A percentile compares a stretch with the other conserved stretches of the same genome.
phyloP scores from a whole-genome alignment of 2,888 invertebrate genomes.

The Lycophotia porphyrea region DNA sequence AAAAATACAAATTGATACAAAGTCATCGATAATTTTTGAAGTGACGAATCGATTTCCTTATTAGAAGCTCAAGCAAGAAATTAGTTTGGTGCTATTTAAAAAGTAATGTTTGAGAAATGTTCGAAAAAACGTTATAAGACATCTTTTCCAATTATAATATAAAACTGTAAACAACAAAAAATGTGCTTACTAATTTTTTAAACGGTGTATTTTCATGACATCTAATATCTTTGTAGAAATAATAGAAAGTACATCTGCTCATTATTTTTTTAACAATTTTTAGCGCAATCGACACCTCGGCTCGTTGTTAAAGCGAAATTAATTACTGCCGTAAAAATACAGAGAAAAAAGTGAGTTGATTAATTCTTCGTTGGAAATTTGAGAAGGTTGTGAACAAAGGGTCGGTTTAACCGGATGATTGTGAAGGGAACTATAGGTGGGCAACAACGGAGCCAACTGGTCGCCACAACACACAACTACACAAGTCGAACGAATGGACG shows the following conservation, averaged over 20 bases:
- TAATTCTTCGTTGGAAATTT: conserved; percentile 84
- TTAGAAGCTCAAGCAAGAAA: conserved; percentile 73
- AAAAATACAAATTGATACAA: conserved; percentile 63
- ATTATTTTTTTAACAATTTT: conserved; percentile 82
- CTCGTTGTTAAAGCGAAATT: conserved; percentile 83
- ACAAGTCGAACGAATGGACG: conserved; percentile 70
- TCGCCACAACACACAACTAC: conserved; percentile 15
- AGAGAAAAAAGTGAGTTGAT: conserved; percentile 81
- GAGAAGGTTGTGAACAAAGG: conserved; percentile 87
- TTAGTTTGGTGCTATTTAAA: conserved; percentile 59
- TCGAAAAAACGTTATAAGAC: conserved; percentile 3
- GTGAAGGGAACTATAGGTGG: conserved; percentile 63
- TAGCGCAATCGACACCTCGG: conserved; percentile 85
- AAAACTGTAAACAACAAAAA: conserved; percentile 26
- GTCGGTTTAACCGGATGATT: conserved; percentile 70
- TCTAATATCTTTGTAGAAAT: conserved; percentile 75
- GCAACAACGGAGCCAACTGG: conserved; percentile 44
- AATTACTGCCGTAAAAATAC: conserved; percentile 83
- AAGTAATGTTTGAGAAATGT: conserved; percentile 14
- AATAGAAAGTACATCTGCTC: conserved; percentile 76
- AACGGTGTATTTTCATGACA: conserved; percentile 68
- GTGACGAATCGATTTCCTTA: conserved; percentile 77
- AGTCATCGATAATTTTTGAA: conserved; percentile 69
- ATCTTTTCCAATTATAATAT: conserved; percentile 9
- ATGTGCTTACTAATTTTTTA: conserved; percentile 28